Evolutionary conservation across 2,888 invertebrate genomes (phyloP), one percentile per base, ranked within the genome.

Genomic region (Sialis fuliginosa): DNA sequence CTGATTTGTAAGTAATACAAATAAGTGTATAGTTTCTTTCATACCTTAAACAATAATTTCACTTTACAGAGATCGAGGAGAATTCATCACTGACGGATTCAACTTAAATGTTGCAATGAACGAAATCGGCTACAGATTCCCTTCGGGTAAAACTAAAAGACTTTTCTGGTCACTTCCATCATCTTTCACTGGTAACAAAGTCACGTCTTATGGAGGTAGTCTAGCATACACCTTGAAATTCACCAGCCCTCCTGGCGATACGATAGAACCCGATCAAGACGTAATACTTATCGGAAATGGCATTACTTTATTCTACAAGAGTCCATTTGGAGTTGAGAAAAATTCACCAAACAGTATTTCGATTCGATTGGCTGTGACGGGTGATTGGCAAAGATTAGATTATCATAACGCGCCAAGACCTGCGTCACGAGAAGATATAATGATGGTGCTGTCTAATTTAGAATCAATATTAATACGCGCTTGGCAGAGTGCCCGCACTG

Each of bases 131-230:
- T 79, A 77, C 55, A 64, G 62, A 1, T 72, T 72, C 53, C 55
- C 68, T 52, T 67, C 68, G 6, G 66, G 67, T 47, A 52, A 61
- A 52, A 53, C 64, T 48, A 59, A 71, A 57, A 57, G 73, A 56
- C 65, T 79, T 40, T 88, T 77, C 64, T 88, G 87, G 87, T 81
- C 83, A 1, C 62, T 89, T 30, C 86, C 87, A 6, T 61, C 73
- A 35, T 65, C 66, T 37, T 77, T 82, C 55, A 73, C 77, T 35
- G 84, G 83, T 39, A 81, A 84, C 58, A 71, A 86, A 67, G 71
- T 93, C 6, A 74, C 82, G 48, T 90, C 93, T 0, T 95, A 93
- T 60, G 92, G 92, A 1, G 93, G 93, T 1, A 71, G 72, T 45
- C 62, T 95, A 5, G 77, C 77, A 10, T 75, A 90, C 50, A 80